Conservation (phyloP, 2,113 vertebrate genomes). For the Lepisosteus osseus region DNA sequence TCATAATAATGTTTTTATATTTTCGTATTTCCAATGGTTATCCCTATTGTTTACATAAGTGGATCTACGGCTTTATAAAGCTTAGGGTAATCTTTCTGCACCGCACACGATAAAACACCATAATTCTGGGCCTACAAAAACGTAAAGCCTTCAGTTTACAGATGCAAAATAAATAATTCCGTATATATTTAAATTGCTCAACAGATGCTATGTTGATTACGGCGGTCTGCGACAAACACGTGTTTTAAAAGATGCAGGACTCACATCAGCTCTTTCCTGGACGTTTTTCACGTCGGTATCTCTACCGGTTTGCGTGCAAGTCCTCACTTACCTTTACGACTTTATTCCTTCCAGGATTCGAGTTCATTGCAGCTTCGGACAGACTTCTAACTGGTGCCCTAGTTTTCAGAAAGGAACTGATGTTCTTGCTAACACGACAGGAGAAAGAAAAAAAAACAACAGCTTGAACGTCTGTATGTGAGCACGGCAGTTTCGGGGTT, state of each 20-base stretch:
- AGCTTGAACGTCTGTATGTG: too few species aligned
- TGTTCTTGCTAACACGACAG: too few species aligned
- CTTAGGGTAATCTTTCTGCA: too few species aligned
- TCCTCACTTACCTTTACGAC: neutral
- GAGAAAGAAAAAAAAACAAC: too few species aligned
- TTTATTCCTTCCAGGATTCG: neutral
- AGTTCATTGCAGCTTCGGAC: neutral
- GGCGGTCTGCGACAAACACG: neutral
- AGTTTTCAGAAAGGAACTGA: neutral
- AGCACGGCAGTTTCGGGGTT: too few species aligned
- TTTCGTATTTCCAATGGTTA: too few species aligned
- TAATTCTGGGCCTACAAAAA: too few species aligned
- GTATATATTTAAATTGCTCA: neutral
- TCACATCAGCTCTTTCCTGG: constrained; percentile 14
- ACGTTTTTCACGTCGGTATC: neutral
- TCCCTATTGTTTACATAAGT: too few species aligned
- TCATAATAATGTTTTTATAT: too few species aligned
- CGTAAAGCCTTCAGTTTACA: neutral
- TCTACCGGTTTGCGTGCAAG: neutral
- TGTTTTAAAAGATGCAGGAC: constrained; percentile 1
- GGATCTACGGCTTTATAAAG: too few species aligned
- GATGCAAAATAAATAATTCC: constrained; percentile 14
- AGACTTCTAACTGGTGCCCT: neutral
- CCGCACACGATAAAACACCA: too few species aligned
- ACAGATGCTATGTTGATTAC: constrained; percentile 8